Evolutionary conservation across 2,888 invertebrate species (phyloP).

Genomic region (Nephrocerus scutellatus): DNA sequence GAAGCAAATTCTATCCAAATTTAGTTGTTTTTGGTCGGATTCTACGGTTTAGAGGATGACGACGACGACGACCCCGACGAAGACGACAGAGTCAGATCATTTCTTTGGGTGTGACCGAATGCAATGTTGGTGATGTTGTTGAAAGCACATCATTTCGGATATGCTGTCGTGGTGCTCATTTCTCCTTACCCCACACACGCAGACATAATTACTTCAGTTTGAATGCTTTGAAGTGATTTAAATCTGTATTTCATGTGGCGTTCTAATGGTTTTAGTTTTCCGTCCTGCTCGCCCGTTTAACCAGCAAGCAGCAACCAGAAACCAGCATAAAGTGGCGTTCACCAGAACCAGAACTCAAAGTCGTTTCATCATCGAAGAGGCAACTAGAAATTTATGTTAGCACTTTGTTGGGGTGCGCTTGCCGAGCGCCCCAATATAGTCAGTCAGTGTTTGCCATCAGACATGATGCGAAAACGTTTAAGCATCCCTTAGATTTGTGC

Average conservation of each 20-base stretch:
- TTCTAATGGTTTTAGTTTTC: too few species aligned
- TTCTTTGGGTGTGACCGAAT: neutral
- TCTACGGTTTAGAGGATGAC: neutral
- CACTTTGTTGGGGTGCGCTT: neutral
- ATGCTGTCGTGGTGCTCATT: too few species aligned
- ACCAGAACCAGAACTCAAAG: too few species aligned
- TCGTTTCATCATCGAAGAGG: too few species aligned
- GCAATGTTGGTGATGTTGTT: constrained; percentile 1
- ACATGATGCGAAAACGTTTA: constrained; percentile 3
- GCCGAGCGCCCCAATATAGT: neutral
- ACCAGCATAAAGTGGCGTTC: too few species aligned
- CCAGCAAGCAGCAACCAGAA: too few species aligned
- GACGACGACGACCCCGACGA: neutral
- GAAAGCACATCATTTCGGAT: neutral
- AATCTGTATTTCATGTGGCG: constrained; percentile 9
- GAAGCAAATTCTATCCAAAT: too few species aligned
- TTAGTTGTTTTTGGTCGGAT: too few species aligned
- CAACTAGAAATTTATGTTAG: neutral
- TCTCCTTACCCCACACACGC: too few species aligned
- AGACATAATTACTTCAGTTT: too few species aligned
- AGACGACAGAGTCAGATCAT: neutral
- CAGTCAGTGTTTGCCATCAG: neutral
- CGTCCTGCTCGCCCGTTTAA: too few species aligned
- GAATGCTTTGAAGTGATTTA: constrained; percentile 12
- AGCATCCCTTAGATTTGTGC: too few species aligned